phyloP scores from a whole-genome alignment of 2,797 vertebrate genomes.

The Mus minutoides region DNA sequence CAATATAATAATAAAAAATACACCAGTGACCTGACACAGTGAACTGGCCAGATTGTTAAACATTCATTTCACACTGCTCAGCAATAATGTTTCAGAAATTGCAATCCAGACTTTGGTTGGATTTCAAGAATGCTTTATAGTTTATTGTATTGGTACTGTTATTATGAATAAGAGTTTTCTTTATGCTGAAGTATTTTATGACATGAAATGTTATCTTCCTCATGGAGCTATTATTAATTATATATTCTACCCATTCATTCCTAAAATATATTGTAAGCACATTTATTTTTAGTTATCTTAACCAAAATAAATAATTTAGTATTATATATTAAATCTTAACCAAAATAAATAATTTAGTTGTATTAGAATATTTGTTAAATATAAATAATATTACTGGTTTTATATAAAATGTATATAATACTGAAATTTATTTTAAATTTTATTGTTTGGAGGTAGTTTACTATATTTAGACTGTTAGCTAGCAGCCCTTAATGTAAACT shows the following conservation, averaged over 20 bases:
- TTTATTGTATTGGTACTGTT: background rate
- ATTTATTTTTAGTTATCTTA: background rate
- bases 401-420: background rate
- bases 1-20: background rate
- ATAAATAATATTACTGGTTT: background rate
- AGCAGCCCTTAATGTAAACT: background rate
- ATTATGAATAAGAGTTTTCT: background rate
- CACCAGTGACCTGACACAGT: background rate
- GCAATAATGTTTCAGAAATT: background rate
- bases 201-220: background rate
- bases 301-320: background rate
- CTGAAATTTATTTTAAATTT: background rate
- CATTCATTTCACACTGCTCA: background rate
- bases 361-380: background rate
- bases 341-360: background rate
- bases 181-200: background rate
- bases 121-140: background rate
- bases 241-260: background rate
- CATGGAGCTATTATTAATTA: background rate
- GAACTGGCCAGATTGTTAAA: background rate
- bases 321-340: no score
- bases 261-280: background rate
- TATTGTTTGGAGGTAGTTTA: background rate
- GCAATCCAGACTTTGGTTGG: background rate
- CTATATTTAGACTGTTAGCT: background rate